Evolutionary conservation across 2,888 invertebrate genomes (phyloP).

Genomic region (Clivina fossor): DNA sequence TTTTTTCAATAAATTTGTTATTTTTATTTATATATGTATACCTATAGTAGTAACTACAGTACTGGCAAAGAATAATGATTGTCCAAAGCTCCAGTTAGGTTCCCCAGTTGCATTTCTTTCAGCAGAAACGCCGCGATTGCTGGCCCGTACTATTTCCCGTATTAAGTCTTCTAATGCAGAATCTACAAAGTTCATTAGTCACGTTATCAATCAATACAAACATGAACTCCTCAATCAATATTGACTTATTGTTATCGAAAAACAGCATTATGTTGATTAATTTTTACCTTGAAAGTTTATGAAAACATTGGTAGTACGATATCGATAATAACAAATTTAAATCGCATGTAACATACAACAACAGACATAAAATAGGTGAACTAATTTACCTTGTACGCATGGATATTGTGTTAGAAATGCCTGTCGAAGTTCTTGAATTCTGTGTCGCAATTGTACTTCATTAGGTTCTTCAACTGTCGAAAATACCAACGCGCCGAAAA

Average conservation of each 20-base stretch:
- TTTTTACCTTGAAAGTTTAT: constrained; percentile 64
- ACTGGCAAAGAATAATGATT: constrained; percentile 84
- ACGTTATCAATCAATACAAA: constrained; percentile 29
- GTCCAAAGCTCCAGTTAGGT: constrained; percentile 89
- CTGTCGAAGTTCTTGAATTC: constrained; percentile 57
- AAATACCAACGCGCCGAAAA: constrained; percentile 69
- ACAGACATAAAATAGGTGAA: no score
- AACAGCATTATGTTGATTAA: constrained; percentile 10
- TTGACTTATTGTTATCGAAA: background rate
- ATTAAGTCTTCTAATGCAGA: constrained; percentile 72
- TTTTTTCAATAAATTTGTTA: constrained; percentile 13
- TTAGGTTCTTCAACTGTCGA: constrained; percentile 65
- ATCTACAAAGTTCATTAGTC: constrained; percentile 58
- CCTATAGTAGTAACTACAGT: constrained; percentile 90
- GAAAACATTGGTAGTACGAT: no score
- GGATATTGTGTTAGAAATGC: constrained; percentile 62
- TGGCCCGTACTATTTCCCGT: constrained; percentile 70
- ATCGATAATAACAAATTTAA: no score
- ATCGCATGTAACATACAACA: background rate
- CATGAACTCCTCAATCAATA: constrained; percentile 7
- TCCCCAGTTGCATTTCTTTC: constrained; percentile 74
- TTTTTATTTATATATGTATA: constrained; percentile 48
- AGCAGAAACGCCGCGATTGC: constrained; percentile 76
- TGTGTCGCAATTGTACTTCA: constrained; percentile 59
- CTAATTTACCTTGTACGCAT: constrained; percentile 64